phyloP scores from a whole-genome alignment of 2,888 invertebrate species.

The Papilio demoleus region DNA sequence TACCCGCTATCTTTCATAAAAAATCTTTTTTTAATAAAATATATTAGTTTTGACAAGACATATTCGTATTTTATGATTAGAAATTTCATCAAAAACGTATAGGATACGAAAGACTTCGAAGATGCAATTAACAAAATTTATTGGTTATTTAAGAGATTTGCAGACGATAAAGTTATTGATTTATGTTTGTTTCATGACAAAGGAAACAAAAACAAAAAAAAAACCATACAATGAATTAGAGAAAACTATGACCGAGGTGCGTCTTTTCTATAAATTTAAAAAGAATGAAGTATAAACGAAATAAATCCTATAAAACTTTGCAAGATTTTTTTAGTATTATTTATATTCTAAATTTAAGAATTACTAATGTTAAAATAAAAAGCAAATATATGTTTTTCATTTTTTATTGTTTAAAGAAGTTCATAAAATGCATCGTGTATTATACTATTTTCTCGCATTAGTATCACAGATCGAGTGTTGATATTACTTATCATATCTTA shows the following conservation, averaged over 20 bases:
- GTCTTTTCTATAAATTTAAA: background rate
- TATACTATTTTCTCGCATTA: background rate
- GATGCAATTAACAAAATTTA: background rate
- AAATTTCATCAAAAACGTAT: background rate
- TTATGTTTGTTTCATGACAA: slow-evolving; percentile 14
- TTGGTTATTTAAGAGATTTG: slow-evolving; percentile 6
- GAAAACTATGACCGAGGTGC: background rate
- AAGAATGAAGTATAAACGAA: background rate
- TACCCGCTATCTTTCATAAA: slow-evolving; percentile 19
- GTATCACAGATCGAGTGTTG: slow-evolving; percentile 27
- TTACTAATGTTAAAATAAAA: no score
- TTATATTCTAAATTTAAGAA: no score
- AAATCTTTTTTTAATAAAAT: background rate
- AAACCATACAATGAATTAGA: background rate
- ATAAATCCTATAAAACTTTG: background rate
- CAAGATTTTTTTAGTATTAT: no score
- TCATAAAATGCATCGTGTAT: background rate
- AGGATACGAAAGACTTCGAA: background rate
- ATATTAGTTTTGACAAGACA: slow-evolving; percentile 12
- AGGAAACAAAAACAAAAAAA: background rate
- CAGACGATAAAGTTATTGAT: background rate
- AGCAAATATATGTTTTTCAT: no score
- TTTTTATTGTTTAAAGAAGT: background rate
- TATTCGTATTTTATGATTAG: slow-evolving; percentile 12
- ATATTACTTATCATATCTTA: background rate